A percentile compares a stretch with the other conserved stretches of the same genome.
phyloP scores from a whole-genome alignment of 2,888 invertebrate genomes.

The Thereva nobilitata region DNA sequence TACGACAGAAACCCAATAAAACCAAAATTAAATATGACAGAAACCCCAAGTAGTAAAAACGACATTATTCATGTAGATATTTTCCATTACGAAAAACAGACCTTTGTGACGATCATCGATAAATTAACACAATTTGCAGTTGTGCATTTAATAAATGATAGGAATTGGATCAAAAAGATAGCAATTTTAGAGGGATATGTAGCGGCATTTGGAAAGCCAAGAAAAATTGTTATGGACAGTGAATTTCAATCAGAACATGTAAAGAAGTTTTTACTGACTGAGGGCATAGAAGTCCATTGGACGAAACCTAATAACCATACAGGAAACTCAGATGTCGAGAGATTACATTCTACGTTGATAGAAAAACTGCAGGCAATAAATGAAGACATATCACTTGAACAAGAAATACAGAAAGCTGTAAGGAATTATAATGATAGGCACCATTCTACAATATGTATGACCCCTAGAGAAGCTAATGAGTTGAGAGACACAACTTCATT shows the following conservation, averaged over 20 bases:
- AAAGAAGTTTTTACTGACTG: not conserved
- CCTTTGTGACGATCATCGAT: conserved; percentile 38
- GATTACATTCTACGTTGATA: conserved; percentile 29
- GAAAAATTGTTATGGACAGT: conserved; percentile 31
- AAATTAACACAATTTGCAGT: no score
- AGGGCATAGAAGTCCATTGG: conserved; percentile 6
- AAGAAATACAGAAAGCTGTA: conserved; percentile 27
- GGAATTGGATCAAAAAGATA: conserved; percentile 39
- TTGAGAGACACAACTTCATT: not conserved
- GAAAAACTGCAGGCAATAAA: conserved; percentile 35
- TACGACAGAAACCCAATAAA: conserved; percentile 13
- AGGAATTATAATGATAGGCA: conserved; percentile 32
- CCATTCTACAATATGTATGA: conserved; percentile 23
- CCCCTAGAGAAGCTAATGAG: conserved; percentile 20
- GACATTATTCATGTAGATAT: conserved; percentile 37
- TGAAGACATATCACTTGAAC: conserved; percentile 16
- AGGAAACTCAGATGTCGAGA: conserved; percentile 16
- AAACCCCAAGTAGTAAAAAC: conserved; percentile 36
- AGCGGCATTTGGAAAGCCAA: conserved; percentile 38
- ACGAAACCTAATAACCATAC: conserved; percentile 29
- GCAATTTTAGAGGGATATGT: conserved; percentile 35
- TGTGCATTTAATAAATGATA: no score
- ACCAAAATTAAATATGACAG: conserved; percentile 12
- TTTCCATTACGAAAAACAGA: conserved; percentile 28
- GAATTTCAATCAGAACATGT: conserved; percentile 20